Percentiles rank a stretch among this genome's conserved stretches.
phyloP scores from a whole-genome alignment of 2,797 vertebrate species.

The Geotrypetes seraphini region DNA sequence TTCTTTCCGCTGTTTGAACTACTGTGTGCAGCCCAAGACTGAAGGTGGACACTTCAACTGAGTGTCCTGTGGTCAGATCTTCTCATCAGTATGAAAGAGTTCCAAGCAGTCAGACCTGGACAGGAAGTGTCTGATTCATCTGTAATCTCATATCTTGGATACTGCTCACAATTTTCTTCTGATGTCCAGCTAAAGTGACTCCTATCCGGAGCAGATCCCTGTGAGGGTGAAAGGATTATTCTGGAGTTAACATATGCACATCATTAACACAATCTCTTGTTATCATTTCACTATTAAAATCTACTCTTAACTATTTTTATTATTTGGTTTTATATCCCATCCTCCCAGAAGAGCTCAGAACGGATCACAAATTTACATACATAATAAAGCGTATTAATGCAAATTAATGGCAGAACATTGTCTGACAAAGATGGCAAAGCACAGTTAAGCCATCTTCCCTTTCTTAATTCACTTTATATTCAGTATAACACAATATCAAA shows the following conservation, averaged over 20 bases:
- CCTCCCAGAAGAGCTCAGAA: no score
- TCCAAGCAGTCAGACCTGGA: conserved; percentile 82
- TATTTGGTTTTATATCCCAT: no score
- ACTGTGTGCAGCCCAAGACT: conserved; percentile 42
- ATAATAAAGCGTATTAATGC: no score
- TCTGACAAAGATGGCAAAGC: no score
- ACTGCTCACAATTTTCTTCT: conserved; percentile 96
- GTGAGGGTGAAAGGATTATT: conserved; percentile 12
- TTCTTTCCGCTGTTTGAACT: conserved; percentile 42
- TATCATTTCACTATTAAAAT: neutral
- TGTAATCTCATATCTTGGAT: conserved; percentile 98
- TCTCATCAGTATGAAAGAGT: conserved; percentile 44
- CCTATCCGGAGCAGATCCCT: conserved; percentile 95
- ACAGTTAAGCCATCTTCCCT: no score
- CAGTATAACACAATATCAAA: no score
- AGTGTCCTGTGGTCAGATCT: conserved; percentile 44
- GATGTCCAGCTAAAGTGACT: conserved; percentile 91
- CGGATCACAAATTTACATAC: no score
- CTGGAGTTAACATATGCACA: no score
- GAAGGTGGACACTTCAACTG: conserved; percentile 75
- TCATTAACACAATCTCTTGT: no score
- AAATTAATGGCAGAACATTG: no score
- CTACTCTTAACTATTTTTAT: accelerated
- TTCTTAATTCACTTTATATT: no score
- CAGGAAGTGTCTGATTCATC: conserved; percentile 96